Conservation (phyloP, 2,113 vertebrate genomes). For the Rhombomys opimus region DNA sequence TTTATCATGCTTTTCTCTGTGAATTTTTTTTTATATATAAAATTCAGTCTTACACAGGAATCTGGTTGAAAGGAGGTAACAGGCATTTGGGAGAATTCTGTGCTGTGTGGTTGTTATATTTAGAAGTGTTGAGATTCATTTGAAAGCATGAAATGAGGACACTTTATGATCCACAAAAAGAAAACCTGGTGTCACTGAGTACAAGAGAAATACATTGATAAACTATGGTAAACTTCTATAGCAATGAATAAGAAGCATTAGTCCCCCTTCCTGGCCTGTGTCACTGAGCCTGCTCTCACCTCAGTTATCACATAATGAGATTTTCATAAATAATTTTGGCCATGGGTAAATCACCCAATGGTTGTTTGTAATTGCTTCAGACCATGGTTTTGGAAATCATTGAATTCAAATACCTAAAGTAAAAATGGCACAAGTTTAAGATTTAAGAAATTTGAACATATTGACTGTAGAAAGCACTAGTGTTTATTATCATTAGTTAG, state of each 20-base stretch:
- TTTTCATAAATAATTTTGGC: neutral
- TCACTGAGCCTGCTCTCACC: fast-evolving
- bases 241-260: neutral
- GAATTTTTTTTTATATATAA: neutral
- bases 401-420: conserved; percentile 41
- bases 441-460: conserved; percentile 15
- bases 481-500: neutral
- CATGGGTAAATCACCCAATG: neutral
- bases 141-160: neutral
- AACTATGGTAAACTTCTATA: neutral
- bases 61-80: neutral
- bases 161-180: neutral
- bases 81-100: neutral
- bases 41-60: neutral
- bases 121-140: conserved; percentile 26
- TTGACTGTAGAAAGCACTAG: neutral
- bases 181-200: neutral
- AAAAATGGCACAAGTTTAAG: conserved; percentile 38
- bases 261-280: neutral
- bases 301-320: neutral
- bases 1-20: neutral
- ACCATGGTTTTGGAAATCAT: neutral
- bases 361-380: neutral
- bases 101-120: neutral
- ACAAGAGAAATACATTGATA: neutral